Evolutionary conservation across 2,113 vertebrate species (phyloP).

Genomic region (Dissostichus mawsoni): DNA sequence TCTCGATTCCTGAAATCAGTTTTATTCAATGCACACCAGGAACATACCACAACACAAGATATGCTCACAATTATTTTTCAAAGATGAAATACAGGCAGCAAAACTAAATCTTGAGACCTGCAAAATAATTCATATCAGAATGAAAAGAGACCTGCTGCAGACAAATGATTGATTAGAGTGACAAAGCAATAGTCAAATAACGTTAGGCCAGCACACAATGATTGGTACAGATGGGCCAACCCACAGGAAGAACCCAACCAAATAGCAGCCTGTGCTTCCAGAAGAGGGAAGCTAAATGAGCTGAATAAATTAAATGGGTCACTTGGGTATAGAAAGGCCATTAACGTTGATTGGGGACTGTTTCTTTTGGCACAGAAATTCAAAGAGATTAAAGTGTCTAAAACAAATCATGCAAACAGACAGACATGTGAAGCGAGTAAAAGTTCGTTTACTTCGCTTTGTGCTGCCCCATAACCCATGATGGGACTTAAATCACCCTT

Average conservation of each 20-base stretch:
- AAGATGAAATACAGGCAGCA: conserved; percentile 10
- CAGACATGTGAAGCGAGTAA: background rate
- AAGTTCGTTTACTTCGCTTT: conserved; percentile 21
- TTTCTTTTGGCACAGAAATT: conserved; percentile 46
- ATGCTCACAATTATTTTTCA: background rate
- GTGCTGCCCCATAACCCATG: background rate
- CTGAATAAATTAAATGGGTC: conserved; percentile 56
- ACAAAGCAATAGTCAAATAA: conserved; percentile 17
- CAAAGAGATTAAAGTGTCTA: background rate
- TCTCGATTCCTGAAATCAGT: background rate
- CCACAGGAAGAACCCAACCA: conserved; percentile 41
- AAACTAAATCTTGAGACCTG: background rate
- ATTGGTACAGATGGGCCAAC: conserved; percentile 57
- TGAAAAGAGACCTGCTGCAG: conserved; percentile 17
- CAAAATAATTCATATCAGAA: conserved; percentile 9
- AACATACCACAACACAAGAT: background rate
- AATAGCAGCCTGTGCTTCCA: conserved; percentile 45
- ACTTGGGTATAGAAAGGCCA: conserved; percentile 48
- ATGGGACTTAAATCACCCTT: conserved; percentile 5
- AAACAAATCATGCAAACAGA: background rate
- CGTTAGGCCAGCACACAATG: conserved; percentile 15
- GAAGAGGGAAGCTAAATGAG: conserved; percentile 51
- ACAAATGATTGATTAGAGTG: conserved; percentile 19
- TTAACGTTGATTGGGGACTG: conserved; percentile 52
- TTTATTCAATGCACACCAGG: background rate